A percentile compares a stretch with the other conserved stretches of the same genome.
phyloP scores from a whole-genome alignment of 2,888 invertebrate genomes.

The Allolobophora icterica region DNA sequence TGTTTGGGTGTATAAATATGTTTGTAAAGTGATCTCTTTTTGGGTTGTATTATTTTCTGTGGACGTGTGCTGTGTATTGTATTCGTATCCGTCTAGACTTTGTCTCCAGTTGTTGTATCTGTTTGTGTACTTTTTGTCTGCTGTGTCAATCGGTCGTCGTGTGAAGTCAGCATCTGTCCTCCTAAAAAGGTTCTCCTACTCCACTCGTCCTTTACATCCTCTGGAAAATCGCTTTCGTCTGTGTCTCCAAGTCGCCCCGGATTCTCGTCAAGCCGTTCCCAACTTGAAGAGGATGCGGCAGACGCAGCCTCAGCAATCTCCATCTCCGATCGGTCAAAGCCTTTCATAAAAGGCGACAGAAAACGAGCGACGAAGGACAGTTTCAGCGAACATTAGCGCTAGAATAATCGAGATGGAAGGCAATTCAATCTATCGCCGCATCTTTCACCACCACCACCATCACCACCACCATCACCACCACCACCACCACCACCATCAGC shows the following conservation, averaged over 20 bases:
- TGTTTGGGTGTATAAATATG: no score
- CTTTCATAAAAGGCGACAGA: not conserved
- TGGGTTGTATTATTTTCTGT: not conserved
- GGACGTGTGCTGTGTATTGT: not conserved
- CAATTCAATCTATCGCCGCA: not conserved
- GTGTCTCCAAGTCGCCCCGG: not conserved
- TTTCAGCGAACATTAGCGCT: not conserved
- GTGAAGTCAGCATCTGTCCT: not conserved
- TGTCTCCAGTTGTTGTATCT: not conserved
- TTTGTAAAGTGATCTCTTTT: not conserved
- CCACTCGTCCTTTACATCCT: not conserved
- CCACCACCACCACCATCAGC: not conserved
- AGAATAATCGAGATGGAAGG: not conserved
- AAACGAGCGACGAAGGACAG: not conserved
- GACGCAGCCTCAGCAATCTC: no score
- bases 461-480: no score
- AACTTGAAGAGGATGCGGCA: not conserved
- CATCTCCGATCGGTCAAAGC: not conserved
- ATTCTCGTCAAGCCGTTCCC: not conserved
- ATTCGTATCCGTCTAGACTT: not conserved
- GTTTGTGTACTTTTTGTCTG: not conserved
- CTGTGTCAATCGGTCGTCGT: no score
- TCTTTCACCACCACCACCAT: not conserved
- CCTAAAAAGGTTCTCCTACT: not conserved
- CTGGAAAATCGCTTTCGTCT: not conserved